Base-by-base conservation (phyloP, 2,113 vertebrate species). In the Xenus cinereus region DNA sequence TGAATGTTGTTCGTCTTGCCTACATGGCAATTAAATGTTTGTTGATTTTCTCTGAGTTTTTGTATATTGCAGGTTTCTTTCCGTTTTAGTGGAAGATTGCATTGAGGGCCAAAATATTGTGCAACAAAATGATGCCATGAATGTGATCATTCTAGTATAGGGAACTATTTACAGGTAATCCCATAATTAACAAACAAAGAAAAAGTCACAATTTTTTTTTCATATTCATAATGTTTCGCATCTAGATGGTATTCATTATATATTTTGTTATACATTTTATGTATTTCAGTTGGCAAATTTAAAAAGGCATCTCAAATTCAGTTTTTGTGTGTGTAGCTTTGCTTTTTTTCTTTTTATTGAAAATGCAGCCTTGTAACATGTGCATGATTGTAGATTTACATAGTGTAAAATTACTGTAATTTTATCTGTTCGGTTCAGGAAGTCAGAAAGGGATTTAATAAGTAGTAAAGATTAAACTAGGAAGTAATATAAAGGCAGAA, bases 321-420 rank as follows among this genome's bases (percentile, higher is more conserved):
- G 39, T 53, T 85, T 75, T 6, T 76, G 23, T 77, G 26, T 76
- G 26, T 63, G 37, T 84, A 71, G 43, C 46, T 94, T 84, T 92
- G 69, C 41, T 80, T 91, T 78, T 78, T 14, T 81, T 89, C 6
- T 33, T 68, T 68, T 48, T 30, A 35, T 59, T 66, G 39, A 81
- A 96, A 94, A 86, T 84, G 76, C 76, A 72, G 48, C 80, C 41
- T 95, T 93, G 89, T 45, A 93, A 95, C 46, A 86, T 75, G 53
- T 95, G 97, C 88, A 95, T 97, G 94, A 89, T 91, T 92, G 64
- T 95, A 90, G 86, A 87, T 87, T 82, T 81, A 84, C 35, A 74
- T 80, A 80, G 64, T 89, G 48, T 94, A 95, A 94, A 94, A 89
- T 77, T 80, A 92, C 53, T 95, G 68, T 73, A 82, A 68, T 91